Percentiles rank a stretch among this genome's conserved stretches.
Conservation (phyloP, 2,113 vertebrate species). For the Pteronura brasiliensis region DNA sequence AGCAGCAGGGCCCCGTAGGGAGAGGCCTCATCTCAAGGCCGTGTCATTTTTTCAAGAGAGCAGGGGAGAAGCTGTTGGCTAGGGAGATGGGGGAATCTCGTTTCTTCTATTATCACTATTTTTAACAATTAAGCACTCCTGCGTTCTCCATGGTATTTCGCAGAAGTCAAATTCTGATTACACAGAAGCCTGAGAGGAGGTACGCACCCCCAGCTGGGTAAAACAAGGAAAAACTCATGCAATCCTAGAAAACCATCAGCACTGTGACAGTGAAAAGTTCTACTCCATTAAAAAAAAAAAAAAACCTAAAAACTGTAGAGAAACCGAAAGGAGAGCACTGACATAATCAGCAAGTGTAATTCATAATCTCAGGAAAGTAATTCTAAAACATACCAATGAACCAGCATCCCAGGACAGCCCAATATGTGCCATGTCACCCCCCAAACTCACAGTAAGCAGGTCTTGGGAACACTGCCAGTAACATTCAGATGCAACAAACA, state of each 20-base stretch:
- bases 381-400: background rate
- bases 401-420: background rate
- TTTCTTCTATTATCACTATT: background rate
- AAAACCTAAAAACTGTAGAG: background rate
- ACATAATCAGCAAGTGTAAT: background rate
- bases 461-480: background rate
- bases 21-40: background rate
- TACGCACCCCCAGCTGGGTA: background rate
- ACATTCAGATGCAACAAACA: background rate
- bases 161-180: background rate
- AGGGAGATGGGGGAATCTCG: too few relatives aligned
- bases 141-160: background rate
- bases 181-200: background rate
- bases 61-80: background rate
- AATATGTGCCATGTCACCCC: background rate
- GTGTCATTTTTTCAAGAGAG: background rate
- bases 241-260: background rate
- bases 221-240: background rate
- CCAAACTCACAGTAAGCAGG: background rate
- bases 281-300: background rate
- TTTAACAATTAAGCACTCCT: background rate
- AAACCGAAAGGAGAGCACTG: background rate
- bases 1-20: accelerated
- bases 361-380: background rate
- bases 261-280: background rate